Conservation (phyloP, 2,113 vertebrate genomes). For the Sebastes fasciatus region DNA sequence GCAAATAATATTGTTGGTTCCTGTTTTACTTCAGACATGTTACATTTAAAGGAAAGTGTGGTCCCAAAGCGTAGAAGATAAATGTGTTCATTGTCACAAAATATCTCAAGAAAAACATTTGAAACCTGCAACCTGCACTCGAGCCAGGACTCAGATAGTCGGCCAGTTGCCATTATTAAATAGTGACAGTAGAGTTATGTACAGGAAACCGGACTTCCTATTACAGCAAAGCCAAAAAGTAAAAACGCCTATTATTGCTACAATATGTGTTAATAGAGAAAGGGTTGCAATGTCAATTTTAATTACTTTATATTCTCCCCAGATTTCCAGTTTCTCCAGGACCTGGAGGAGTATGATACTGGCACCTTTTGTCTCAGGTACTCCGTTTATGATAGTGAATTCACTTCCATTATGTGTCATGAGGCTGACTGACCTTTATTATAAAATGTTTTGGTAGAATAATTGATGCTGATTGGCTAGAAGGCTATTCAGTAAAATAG, state of each 20-base stretch:
- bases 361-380: conserved; percentile 92
- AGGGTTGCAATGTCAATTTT: not conserved
- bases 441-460: not conserved
- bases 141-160: not conserved
- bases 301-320: not conserved
- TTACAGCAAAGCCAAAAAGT: no score
- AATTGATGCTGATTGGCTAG: not conserved
- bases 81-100: not conserved
- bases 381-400: not conserved
- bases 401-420: not conserved
- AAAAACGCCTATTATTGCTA: not conserved
- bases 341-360: conserved; percentile 90
- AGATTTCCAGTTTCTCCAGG: conserved; percentile 84
- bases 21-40: not conserved
- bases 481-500: not conserved
- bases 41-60: not conserved
- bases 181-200: no score
- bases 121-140: not conserved
- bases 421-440: not conserved
- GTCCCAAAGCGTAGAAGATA: not conserved
- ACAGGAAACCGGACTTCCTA: not conserved
- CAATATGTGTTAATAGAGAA: not conserved
- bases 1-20: not conserved
- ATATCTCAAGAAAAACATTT: not conserved
- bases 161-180: not conserved